phyloP scores from a whole-genome alignment of 2,888 invertebrate species.

The Hirtodrosophila alboralis region DNA sequence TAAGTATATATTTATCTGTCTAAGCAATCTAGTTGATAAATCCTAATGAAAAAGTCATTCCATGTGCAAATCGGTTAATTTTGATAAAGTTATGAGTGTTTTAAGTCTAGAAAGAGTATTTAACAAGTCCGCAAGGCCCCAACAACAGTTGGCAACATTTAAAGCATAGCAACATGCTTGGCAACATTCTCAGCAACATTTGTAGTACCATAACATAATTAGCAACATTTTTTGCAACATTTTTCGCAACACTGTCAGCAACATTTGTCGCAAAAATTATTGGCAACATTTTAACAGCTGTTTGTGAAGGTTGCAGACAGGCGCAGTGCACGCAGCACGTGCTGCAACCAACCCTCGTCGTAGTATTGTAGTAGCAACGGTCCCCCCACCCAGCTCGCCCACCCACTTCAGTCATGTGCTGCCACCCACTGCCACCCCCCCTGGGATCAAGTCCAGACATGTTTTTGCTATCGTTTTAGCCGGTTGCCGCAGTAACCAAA shows the following conservation, averaged over 20 bases:
- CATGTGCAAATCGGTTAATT: no score
- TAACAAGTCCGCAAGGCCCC: no score
- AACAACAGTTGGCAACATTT: no score
- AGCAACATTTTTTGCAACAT: no score
- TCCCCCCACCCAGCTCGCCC: no score
- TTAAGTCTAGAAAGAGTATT: no score
- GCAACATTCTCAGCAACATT: slow-evolving; percentile 20
- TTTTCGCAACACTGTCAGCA: slow-evolving; percentile 1
- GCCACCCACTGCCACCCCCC: slow-evolving; percentile 4
- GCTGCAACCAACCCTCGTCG: slow-evolving; percentile 64
- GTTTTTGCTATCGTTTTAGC: slow-evolving; percentile 59
- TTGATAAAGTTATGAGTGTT: no score
- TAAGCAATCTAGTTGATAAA: no score
- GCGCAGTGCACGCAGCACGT: slow-evolving; percentile 64
- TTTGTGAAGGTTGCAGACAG: slow-evolving; percentile 42
- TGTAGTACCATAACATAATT: neutral
- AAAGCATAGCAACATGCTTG: neutral
- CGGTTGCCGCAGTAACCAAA: slow-evolving; percentile 67
- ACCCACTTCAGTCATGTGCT: no score
- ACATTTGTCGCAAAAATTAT: slow-evolving; percentile 14
- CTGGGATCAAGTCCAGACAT: slow-evolving; percentile 49
- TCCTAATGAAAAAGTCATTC: no score
- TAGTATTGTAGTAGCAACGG: slow-evolving; percentile 1
- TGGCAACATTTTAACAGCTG: slow-evolving; percentile 56
- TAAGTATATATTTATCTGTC: no score